phyloP scores from a whole-genome alignment of 2,113 vertebrate species.

The Erinaceus europaeus region DNA sequence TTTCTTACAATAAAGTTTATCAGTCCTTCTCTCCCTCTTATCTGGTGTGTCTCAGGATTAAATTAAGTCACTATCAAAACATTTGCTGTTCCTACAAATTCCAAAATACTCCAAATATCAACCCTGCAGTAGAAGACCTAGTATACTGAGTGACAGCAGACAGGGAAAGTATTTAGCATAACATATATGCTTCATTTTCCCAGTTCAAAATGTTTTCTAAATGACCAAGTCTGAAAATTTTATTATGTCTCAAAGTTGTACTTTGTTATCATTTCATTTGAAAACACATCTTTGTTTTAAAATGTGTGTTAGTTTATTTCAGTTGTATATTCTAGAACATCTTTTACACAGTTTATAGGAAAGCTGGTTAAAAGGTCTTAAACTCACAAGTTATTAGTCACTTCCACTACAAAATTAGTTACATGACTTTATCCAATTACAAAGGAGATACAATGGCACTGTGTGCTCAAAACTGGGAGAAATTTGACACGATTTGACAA shows the following conservation, averaged over 20 bases:
- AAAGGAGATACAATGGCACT: not conserved
- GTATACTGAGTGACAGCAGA: not conserved
- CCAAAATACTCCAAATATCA: not conserved
- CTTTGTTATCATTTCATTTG: constrained; percentile 44
- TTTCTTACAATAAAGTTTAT: not conserved
- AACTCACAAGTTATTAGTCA: not conserved
- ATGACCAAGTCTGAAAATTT: constrained; percentile 1
- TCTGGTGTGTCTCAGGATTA: not conserved
- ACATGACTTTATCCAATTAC: not conserved
- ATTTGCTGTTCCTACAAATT: not conserved
- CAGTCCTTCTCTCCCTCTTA: not conserved
- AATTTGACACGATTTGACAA: not conserved
- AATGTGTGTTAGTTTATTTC: not conserved
- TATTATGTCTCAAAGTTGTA: not conserved
- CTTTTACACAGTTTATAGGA: not conserved
- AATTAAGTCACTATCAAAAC: not conserved
- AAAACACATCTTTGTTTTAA: constrained; percentile 53
- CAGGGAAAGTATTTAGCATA: not conserved
- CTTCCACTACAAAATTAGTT: not conserved
- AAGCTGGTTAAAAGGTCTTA: not conserved
- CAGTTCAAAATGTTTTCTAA: not conserved
- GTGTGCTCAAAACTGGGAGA: not conserved
- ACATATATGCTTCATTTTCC: not conserved
- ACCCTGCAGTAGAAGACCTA: not conserved
- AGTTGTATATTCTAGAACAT: not conserved